Conservation (phyloP, 2,888 invertebrate genomes). For the Drosophila kuntzei region DNA sequence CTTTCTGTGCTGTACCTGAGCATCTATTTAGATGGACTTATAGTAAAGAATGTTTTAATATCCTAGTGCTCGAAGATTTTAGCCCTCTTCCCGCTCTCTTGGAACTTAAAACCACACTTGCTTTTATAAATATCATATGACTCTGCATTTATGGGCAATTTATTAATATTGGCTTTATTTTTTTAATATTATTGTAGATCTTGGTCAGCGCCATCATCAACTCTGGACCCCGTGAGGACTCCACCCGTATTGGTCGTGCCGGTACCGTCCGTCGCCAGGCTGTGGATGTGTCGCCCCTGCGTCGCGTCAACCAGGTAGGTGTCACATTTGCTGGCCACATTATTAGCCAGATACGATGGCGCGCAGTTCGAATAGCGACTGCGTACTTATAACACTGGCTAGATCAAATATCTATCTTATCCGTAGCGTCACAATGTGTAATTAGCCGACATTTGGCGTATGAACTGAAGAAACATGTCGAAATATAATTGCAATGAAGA, state of each 20-base stretch:
- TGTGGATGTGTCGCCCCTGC: slow-evolving; percentile 98
- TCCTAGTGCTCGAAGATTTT: slow-evolving; percentile 59
- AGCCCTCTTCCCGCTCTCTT: slow-evolving; percentile 45
- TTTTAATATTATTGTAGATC: slow-evolving; percentile 87
- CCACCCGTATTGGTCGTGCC: slow-evolving; percentile 99
- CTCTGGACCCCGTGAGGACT: slow-evolving; percentile 99
- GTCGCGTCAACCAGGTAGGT: slow-evolving; percentile 95
- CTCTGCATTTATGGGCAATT: background rate
- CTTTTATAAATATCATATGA: background rate
- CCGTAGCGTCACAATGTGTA: slow-evolving; percentile 80
- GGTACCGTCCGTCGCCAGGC: slow-evolving; percentile 99
- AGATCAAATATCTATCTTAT: slow-evolving; percentile 72
- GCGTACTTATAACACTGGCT: slow-evolving; percentile 69
- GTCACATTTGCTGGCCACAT: background rate
- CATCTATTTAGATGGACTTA: slow-evolving; percentile 46
- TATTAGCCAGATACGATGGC: slow-evolving; percentile 54
- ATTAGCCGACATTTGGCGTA: slow-evolving; percentile 69
- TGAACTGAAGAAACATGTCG: slow-evolving; percentile 78
- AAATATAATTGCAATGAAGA: background rate
- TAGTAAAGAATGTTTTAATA: slow-evolving; percentile 51
- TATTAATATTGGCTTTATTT: background rate
- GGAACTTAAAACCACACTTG: slow-evolving; percentile 61
- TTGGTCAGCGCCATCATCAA: slow-evolving; percentile 99
- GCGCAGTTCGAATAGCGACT: slow-evolving; percentile 58
- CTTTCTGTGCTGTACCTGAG: slow-evolving; percentile 24